phyloP scores from a whole-genome alignment of 2,888 invertebrate species.

The Idaea aversata region DNA sequence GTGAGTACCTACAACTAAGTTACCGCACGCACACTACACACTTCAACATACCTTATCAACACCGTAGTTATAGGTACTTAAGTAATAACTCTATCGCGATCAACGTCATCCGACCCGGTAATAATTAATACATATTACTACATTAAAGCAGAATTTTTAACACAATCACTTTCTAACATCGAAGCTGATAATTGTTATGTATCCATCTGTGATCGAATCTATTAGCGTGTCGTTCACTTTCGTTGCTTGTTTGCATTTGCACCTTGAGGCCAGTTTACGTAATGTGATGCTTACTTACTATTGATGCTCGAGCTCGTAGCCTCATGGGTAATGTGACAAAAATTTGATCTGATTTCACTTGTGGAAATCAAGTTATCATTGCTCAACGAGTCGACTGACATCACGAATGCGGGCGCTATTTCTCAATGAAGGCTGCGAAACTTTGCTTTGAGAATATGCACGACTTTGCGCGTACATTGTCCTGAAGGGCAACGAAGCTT shows the following conservation, averaged over 20 bases:
- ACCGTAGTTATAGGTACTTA: neutral
- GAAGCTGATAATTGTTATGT: constrained; percentile 46
- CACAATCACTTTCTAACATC: constrained; percentile 61
- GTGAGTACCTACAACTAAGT: constrained; percentile 53
- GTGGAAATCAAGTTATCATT: constrained; percentile 75
- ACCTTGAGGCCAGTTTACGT: constrained; percentile 37
- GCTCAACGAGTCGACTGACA: constrained; percentile 67
- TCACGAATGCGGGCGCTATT: constrained; percentile 76
- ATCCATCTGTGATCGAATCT: constrained; percentile 40
- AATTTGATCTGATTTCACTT: constrained; percentile 65
- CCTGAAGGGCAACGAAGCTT: constrained; percentile 19
- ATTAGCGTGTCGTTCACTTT: constrained; percentile 53
- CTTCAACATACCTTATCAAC: neutral
- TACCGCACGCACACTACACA: neutral
- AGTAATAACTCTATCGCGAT: neutral
- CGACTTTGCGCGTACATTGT: constrained; percentile 66
- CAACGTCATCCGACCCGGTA: neutral
- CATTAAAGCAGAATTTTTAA: constrained; percentile 34
- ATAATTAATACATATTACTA: constrained; percentile 29
- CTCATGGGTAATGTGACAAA: constrained; percentile 47
- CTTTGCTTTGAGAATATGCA: constrained; percentile 75
- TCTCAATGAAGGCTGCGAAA: constrained; percentile 77
- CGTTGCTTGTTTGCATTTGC: constrained; percentile 49
- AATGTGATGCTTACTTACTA: constrained; percentile 34
- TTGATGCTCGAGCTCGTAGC: constrained; percentile 16